These are phyloP conservation scores for Tokudaia muenninki DNA, from an alignment of 2,797 vertebrate species.

Conservation along the genomic window DNA sequence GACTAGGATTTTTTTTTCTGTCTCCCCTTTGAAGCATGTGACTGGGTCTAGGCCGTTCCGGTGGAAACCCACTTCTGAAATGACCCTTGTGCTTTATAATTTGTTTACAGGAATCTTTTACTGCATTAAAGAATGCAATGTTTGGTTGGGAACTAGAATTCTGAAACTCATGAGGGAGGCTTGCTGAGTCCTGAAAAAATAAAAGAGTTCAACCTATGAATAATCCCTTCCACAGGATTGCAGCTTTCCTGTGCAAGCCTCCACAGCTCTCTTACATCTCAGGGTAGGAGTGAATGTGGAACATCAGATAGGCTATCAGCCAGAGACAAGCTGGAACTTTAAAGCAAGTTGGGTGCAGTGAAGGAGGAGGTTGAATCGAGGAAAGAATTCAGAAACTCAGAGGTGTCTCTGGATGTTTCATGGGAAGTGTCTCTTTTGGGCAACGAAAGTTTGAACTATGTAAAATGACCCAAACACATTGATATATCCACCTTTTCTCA, in stretches of 20 bases:
- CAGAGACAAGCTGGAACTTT: not conserved
- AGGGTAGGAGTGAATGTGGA: not conserved
- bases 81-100: not conserved
- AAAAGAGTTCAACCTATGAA: not conserved
- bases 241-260: not conserved
- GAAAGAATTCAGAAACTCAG: not conserved
- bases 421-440: not conserved
- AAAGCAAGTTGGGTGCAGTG: not conserved
- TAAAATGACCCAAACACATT: not conserved
- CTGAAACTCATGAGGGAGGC: not conserved
- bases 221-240: not conserved
- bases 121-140: not conserved
- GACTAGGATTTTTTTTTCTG: not conserved
- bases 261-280: accelerated
- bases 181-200: not conserved
- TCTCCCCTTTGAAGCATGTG: not conserved
- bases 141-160: not conserved
- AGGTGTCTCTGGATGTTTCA: not conserved
- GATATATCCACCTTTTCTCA: accelerated
- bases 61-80: not conserved
- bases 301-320: not conserved
- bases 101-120: not conserved
- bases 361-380: not conserved
- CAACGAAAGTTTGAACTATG: not conserved
- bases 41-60: not conserved